Conservation (phyloP, 2,113 vertebrate species). For the Erinaceus europaeus region DNA sequence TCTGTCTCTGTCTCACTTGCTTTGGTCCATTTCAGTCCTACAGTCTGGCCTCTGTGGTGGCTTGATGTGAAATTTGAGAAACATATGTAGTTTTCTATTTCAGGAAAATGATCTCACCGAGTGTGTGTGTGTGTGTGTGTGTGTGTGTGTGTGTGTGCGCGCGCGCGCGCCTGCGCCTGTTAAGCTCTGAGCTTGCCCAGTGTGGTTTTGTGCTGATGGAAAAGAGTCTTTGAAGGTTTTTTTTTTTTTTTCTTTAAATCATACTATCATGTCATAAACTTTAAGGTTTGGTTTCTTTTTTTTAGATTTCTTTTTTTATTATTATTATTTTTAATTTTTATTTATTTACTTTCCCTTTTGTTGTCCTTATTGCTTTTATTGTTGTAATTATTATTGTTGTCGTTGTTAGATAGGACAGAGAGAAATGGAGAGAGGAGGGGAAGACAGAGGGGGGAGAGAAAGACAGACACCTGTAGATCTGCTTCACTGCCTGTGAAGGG, state of each 20-base stretch:
- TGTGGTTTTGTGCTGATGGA: slow-evolving; percentile 80
- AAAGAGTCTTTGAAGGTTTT: slow-evolving; percentile 72
- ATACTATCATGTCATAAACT: slow-evolving; percentile 66
- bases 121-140: slow-evolving; percentile 73
- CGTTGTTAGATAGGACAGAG: too few species aligned
- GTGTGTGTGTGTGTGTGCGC: neutral
- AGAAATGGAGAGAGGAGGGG: too few species aligned
- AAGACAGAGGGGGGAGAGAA: too few species aligned
- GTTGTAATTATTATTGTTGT: too few species aligned
- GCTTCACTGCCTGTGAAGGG: too few species aligned
- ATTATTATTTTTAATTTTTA: too few species aligned
- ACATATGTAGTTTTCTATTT: slow-evolving; percentile 89
- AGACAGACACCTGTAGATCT: too few species aligned
- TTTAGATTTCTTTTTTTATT: too few species aligned
- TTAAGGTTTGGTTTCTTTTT: slow-evolving; percentile 47
- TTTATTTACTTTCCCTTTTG: too few species aligned
- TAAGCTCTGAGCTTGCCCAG: slow-evolving; percentile 84
- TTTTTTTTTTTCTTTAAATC: too few species aligned
- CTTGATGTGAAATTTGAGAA: slow-evolving; percentile 90
- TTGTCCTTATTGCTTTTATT: too few species aligned
- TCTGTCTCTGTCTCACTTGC: slow-evolving; percentile 23
- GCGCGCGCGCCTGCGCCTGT: slow-evolving; percentile 53
- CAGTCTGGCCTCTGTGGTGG: slow-evolving; percentile 82
- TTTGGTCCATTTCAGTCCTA: slow-evolving; percentile 79
- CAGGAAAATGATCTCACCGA: slow-evolving; percentile 88